Evolutionary conservation across 2,113 vertebrate genomes (phyloP).

Genomic region (Callipepla squamata): DNA sequence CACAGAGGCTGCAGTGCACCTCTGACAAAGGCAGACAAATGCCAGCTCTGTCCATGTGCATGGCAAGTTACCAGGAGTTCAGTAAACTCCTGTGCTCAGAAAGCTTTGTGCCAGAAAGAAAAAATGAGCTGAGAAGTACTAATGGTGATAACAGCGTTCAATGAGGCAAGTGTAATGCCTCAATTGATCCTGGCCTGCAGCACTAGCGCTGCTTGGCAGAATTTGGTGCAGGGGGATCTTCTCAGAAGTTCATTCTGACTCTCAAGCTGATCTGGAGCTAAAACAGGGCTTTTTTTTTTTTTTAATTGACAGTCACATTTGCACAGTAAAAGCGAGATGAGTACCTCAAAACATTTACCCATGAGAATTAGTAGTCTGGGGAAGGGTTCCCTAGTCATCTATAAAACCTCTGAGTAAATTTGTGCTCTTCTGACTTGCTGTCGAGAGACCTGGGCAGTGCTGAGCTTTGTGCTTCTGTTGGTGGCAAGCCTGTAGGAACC

Average conservation of each 20-base stretch:
- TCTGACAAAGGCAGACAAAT: not conserved
- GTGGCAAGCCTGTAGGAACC: not conserved
- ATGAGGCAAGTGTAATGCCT: conserved; percentile 48
- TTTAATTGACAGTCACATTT: not conserved
- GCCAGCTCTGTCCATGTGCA: not conserved
- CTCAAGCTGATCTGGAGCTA: not conserved
- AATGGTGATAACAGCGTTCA: conserved; percentile 44
- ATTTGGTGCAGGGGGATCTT: not conserved
- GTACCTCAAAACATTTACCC: not conserved
- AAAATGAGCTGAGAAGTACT: conserved; percentile 61
- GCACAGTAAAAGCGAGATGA: not conserved
- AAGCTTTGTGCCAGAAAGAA: not conserved
- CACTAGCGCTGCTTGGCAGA: not conserved
- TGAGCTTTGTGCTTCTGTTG: not conserved
- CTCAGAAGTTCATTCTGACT: not conserved
- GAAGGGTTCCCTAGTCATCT: not conserved
- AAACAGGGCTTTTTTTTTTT: not conserved
- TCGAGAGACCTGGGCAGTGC: not conserved
- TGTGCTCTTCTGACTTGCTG: not conserved
- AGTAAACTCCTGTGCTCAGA: not conserved
- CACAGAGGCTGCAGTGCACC: not conserved
- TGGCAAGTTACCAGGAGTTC: conserved; percentile 24
- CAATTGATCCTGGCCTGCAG: conserved; percentile 15
- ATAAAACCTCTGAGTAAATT: not conserved
- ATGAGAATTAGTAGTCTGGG: not conserved